Base-by-base conservation (phyloP, 2,113 vertebrate species). In the Marmota monax region DNA sequence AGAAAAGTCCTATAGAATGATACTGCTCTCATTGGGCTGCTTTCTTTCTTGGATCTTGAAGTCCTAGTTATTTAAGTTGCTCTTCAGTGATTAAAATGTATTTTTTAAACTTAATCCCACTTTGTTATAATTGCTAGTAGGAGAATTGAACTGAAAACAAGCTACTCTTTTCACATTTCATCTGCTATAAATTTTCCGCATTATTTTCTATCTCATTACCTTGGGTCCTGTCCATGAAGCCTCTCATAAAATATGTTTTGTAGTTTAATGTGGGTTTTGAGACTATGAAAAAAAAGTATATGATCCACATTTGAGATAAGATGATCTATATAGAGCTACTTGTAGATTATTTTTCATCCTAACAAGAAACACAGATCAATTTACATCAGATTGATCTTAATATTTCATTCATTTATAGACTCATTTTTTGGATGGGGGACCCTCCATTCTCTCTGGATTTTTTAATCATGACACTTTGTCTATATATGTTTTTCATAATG, bases 151-250 rank as follows among this genome's bases (percentile, higher is more conserved):
- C n/a, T 48, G 22, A 10, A 45, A 37, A 63, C 16, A 48, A 82
- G n/a, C 1, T 45, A 61, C 6, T 42, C 22, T 56, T 29, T 34
- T 8, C 5, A 56, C 6, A 16, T 79, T 90, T 92, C 32, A 77
- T 37, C 32, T 94, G 20, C n/a, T 87, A 18, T 51, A 80, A 67
- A 85, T 89, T 69, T 69, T 76, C 45, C 10, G 63, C 17, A 27
- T 61, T 77, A 39, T 90, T 96, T 95, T 94, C 32, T 14, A n/a
- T 79, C 18, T 74, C 23, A n/a, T 90, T 23, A 69, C 13, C 37
- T 67, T 77, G 18, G 32, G 7, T 85, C 23, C 29, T 37, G 27
- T 76, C 53, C 27, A 45, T 78, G 37, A 90, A 90, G 14, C 5
- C 12, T 61, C 16, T 86, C 85, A 83, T 65, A 27, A 86, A 84